These are phyloP conservation scores for Sycophila sp. DNA, from an alignment of 1,140 invertebrate genomes.

Conservation along the genomic window DNA sequence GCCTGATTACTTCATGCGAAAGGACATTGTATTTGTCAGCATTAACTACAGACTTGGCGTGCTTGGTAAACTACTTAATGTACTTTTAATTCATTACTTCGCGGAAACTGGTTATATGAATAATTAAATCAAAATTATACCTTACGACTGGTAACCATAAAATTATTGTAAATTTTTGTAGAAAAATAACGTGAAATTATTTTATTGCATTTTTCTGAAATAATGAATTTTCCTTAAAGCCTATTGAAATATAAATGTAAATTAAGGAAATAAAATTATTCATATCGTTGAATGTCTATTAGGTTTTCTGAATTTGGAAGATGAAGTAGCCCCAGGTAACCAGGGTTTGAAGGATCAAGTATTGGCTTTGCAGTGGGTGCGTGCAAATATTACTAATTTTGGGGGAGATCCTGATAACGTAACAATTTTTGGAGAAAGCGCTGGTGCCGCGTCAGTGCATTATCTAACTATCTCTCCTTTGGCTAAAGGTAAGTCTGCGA, in stretches of 20 bases:
- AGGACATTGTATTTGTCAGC: constrained; percentile 63
- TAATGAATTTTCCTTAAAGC: too few relatives aligned
- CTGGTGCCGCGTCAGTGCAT: constrained; percentile 51
- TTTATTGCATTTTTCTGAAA: too few relatives aligned
- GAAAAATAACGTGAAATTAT: too few relatives aligned
- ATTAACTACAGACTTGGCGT: constrained; percentile 65
- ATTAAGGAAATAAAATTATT: too few relatives aligned
- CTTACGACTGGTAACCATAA: too few relatives aligned
- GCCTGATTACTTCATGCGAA: constrained; percentile 55
- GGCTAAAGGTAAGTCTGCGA: neutral
- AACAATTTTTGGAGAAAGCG: constrained; percentile 57
- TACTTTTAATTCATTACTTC: neutral
- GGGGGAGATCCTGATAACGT: constrained; percentile 69
- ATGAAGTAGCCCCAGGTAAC: constrained; percentile 58
- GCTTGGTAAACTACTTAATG: neutral
- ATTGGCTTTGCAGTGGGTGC: constrained; percentile 59
- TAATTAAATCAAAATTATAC: too few relatives aligned
- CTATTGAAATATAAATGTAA: too few relatives aligned
- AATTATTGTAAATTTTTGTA: neutral
- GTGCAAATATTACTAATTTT: constrained; percentile 51
- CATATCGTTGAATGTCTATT: too few relatives aligned
- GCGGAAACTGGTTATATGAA: too few relatives aligned
- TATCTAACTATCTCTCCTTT: constrained; percentile 9
- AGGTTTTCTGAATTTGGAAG: constrained; percentile 60
- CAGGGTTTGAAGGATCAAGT: constrained; percentile 66